Evolutionary conservation across 2,113 vertebrate genomes (phyloP), one percentile per base, ranked within the genome.

Genomic region (Scatophagus argus): DNA sequence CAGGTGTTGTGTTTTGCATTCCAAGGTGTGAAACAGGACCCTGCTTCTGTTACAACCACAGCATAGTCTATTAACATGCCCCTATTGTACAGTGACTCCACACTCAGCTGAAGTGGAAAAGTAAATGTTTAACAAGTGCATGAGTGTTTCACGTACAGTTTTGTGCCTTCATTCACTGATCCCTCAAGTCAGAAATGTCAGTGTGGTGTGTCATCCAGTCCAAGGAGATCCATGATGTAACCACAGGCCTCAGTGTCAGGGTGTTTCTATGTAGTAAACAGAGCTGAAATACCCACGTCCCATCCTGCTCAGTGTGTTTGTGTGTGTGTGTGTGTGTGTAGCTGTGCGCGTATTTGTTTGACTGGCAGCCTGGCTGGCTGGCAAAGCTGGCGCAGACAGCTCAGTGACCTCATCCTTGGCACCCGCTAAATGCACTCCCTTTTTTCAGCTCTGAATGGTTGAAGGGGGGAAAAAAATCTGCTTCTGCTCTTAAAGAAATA

Each of bases 391-490:
- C 95, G 90, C 89, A 92, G 88, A 82, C 87, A 85, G 91, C 29
- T 85, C 90, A 79, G 80, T 97, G 96, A 98, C 95, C 94, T 98
- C 95, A 96, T 96, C 93, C 86, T 95, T 97, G 96, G 97, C 96
- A 96, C 85, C 62, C 59, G 70, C 81, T 90, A 91, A 93, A 95
- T 94, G 93, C 92, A 69, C 84, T 87, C 86, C 78, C 66, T 81
- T 81, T 87, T 86, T 81, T 81, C 83, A 25, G 41, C 34, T 61
- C 66, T 87, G 83, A 91, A 86, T 90, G 83, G 80, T 77, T 82
- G 72, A 84, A 73, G 27, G 21, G 65, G 31, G 43, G 23, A 1
- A 23, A 70, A 68, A 83, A 82, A 78, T 65, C 77, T 75, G 81
- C 82, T 75, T 79, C 84, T 80, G 77, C 90, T 91, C 90, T 92